These are phyloP conservation scores for Nothobranchius kuhntae DNA, from an alignment of 2,113 vertebrate species.

Conservation along the genomic window DNA sequence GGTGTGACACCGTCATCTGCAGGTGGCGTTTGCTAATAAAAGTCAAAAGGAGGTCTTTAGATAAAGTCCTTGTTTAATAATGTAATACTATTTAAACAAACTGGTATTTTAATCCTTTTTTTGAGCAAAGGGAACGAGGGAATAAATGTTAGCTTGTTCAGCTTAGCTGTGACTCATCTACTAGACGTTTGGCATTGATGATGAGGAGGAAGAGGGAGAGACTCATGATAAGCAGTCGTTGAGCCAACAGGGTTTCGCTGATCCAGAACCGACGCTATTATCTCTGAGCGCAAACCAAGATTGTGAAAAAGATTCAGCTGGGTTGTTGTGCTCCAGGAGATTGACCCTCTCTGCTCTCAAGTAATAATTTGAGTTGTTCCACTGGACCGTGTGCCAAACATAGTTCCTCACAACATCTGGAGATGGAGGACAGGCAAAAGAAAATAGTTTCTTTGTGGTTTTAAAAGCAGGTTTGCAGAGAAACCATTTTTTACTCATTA, in stretches of 20 bases:
- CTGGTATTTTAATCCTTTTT: not conserved
- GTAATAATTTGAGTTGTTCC: constrained; percentile 32
- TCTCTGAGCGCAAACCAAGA: constrained; percentile 44
- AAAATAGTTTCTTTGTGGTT: constrained; percentile 1
- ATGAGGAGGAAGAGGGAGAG: not conserved
- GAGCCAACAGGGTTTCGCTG: constrained; percentile 33
- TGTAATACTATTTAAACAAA: too few relatives aligned
- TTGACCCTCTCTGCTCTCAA: constrained; percentile 1
- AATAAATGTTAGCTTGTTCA: not conserved
- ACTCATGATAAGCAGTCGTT: constrained; percentile 20
- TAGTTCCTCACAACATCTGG: constrained; percentile 4
- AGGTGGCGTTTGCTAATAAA: not conserved
- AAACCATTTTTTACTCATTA: too few relatives aligned
- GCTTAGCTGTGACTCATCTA: not conserved
- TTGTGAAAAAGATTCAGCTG: constrained; percentile 49
- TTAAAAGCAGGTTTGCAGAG: not conserved
- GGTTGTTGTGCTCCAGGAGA: constrained; percentile 22
- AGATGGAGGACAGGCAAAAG: not conserved
- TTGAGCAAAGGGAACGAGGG: not conserved
- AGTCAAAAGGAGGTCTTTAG: too few relatives aligned
- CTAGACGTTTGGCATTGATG: not conserved
- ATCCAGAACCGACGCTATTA: constrained; percentile 47
- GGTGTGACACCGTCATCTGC: not conserved
- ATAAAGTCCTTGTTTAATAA: too few relatives aligned
- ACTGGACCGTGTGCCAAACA: constrained; percentile 15